Percentiles rank a stretch among this genome's conserved stretches.
phyloP scores from a whole-genome alignment of 2,797 vertebrate species.

The Gephyroberyx darwinii region DNA sequence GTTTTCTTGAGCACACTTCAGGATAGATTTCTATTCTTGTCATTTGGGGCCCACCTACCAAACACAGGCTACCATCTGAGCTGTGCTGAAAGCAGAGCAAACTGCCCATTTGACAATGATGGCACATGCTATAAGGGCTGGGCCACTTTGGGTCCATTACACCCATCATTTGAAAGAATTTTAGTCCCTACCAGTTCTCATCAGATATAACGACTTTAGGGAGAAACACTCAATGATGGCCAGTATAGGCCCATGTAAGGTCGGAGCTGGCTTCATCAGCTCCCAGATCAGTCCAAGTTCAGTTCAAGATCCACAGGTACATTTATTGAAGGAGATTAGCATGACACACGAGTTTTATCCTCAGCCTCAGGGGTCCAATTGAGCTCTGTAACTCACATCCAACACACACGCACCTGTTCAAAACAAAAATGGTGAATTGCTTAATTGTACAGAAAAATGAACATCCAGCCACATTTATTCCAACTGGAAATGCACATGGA shows the following conservation, averaged over 20 bases:
- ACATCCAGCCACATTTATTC: constrained; percentile 6
- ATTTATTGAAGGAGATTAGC: constrained; percentile 7
- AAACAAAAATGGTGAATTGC: constrained; percentile 12
- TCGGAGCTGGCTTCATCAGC: not conserved
- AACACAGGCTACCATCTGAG: too few species aligned
- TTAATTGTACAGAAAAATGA: constrained; percentile 36
- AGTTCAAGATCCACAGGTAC: not conserved
- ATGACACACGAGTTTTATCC: not conserved
- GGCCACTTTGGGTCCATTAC: not conserved
- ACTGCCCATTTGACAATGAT: too few species aligned
- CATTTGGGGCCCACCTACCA: too few species aligned
- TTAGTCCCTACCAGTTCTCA: too few species aligned
- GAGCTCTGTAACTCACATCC: not conserved
- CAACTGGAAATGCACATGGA: not conserved
- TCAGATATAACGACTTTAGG: too few species aligned
- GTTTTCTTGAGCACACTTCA: too few species aligned
- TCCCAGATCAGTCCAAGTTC: too few species aligned
- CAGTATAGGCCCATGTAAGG: not conserved
- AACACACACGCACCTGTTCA: constrained; percentile 13
- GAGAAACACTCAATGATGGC: too few species aligned
- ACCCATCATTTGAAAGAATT: not conserved
- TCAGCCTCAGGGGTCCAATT: not conserved
- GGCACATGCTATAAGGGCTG: not conserved
- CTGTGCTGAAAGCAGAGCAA: too few species aligned
- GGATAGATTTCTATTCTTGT: too few species aligned